These are phyloP conservation scores for Sebastes vulpes DNA, from an alignment of 2,797 vertebrate species.

Conservation along the genomic window DNA sequence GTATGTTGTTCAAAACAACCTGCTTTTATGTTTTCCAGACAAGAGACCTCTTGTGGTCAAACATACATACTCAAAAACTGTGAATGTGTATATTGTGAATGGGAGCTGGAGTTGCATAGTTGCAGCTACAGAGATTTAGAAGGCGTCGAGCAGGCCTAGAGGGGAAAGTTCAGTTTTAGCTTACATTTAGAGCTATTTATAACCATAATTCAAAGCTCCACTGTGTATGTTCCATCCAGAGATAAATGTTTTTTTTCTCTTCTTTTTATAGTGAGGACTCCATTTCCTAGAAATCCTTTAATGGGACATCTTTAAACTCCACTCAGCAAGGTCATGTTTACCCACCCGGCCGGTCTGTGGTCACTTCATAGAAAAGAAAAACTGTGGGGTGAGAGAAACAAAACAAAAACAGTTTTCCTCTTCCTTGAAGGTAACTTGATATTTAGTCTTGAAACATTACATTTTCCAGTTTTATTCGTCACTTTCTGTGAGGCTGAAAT, in stretches of 20 bases:
- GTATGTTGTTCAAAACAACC: background rate
- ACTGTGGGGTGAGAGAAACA: background rate
- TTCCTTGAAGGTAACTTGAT: background rate
- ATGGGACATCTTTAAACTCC: conserved; percentile 18
- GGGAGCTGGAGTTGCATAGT: background rate
- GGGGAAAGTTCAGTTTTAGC: background rate
- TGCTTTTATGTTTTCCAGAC: background rate
- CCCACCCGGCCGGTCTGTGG: background rate
- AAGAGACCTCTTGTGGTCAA: background rate
- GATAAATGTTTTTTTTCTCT: background rate
- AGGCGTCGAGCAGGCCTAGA: background rate
- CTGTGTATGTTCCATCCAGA: background rate
- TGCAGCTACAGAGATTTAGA: background rate
- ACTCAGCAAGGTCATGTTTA: conserved; percentile 17
- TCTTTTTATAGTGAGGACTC: background rate
- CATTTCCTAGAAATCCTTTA: conserved; percentile 16
- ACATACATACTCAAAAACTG: background rate
- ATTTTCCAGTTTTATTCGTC: conserved; percentile 11
- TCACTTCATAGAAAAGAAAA: conserved; percentile 3
- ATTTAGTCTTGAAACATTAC: conserved; percentile 4
- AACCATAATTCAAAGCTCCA: background rate
- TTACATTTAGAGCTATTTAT: background rate
- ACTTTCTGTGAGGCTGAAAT: background rate
- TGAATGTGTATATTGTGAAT: background rate
- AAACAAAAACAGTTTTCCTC: background rate